phyloP scores from a whole-genome alignment of 2,113 vertebrate genomes.

The Poeciliopsis occidentalis region DNA sequence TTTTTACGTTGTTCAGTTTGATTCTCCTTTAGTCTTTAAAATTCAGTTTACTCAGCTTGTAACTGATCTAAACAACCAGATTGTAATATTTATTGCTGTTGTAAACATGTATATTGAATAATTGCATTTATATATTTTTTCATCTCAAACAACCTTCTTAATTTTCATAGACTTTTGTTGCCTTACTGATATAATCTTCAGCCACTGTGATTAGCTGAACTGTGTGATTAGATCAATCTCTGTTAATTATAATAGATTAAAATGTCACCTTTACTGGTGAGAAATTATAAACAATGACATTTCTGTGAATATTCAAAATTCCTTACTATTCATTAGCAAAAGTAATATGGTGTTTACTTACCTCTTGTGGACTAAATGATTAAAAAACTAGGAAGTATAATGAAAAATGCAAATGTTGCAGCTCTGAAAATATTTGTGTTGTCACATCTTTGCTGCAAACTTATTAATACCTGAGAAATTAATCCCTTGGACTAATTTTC shows the following conservation, averaged over 20 bases:
- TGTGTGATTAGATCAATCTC: neutral
- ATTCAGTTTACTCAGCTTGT: neutral
- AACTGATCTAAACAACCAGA: neutral
- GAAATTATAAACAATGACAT: neutral
- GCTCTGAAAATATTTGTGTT: neutral
- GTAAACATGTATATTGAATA: neutral
- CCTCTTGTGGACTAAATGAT: neutral
- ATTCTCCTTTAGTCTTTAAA: neutral
- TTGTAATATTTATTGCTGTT: neutral
- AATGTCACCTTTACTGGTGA: neutral
- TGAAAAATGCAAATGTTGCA: neutral
- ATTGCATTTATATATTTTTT: neutral
- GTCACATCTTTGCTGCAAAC: neutral
- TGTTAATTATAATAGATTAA: neutral
- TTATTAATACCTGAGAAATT: neutral
- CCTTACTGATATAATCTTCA: neutral
- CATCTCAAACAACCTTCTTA: neutral
- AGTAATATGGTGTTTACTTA: neutral
- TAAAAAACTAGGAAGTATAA: neutral
- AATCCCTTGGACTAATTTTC: neutral
- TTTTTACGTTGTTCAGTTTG: neutral
- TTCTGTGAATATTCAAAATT: neutral
- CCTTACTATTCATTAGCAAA: neutral
- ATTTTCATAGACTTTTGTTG: neutral
- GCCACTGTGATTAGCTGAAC: neutral